Evolutionary conservation across 2,113 vertebrate genomes (phyloP), one percentile per base, ranked within the genome.

Genomic region (Ageneiosus marmoratus): DNA sequence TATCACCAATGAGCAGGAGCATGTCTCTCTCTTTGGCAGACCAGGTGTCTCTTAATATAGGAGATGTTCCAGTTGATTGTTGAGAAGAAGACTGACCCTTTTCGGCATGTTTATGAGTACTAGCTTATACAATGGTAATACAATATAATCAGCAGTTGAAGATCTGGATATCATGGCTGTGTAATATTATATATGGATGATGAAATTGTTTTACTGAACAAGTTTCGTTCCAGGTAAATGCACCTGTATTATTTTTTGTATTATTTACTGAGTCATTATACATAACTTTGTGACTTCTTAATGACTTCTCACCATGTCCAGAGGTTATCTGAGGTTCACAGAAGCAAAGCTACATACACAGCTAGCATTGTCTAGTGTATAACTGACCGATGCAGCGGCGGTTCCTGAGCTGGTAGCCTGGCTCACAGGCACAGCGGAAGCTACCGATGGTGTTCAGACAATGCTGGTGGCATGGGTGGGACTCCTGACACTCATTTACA

Each of bases 361-460:
- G 5, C 32, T 58, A 29, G 67, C 4, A 2, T 65, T 63, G 48
- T 32, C 51, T 37, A 58, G 27, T 46, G 50, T 69, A 9, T 79
- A 9, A 80, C 94, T 82, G 92, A 99, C 98, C 98, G 0, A 97
- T 62, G 51, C 98, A 99, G 88, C 97, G 96, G 84, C 95, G 94
- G 91, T 95, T 96, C 92, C 95, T 96, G 77, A 98, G 92, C 44
- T 97, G 96, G 91, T 94, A 99, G 48, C 98, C 98, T 1, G 95
- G 95, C 67, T 98, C 96, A 89, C 98, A 99, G 24, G 95, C 95
- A 87, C 98, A 99, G 76, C 96, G 95, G 90, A 97, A 99, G 85
- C 98, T 97, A 62, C 98, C 98, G 56, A 99, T 91, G 11, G 94
- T 96, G 82, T 99, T 99, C 84, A 98, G 93, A 89, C 98, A 99